Base-by-base conservation (phyloP, 30 jellyfish, hydroid and myxozoan genomes). In the Cassiopea andromeda region DNA sequence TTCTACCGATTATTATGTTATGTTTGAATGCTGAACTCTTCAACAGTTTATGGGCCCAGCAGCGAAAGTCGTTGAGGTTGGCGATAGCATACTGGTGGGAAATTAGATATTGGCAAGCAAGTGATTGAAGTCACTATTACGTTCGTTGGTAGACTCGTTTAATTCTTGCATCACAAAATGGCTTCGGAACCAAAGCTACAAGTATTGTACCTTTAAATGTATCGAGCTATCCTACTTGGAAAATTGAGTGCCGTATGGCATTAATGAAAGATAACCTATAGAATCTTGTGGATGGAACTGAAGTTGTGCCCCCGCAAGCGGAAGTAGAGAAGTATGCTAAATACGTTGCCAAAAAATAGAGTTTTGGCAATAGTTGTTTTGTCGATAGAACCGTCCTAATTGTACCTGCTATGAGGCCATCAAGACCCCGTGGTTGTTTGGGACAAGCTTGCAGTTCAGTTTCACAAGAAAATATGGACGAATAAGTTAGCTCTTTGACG, bases 341-440 rank as follows among this genome's bases (percentile, higher is more conserved):
- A 58, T 86, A 12, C 66, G 70, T 44, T 45, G 69, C 79, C 60
- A 68, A 85, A 88, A 61, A 89, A 88, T 47, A 46, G 66, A 15
- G 95, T 93, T 19, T 67, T 78, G 78, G 88, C 92, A 19, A 88
- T 49, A 6, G 64, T 88, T 72, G 95, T 80, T 27, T 1, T 88
- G 78, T 78, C 93, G 44, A 49, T 78, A 60, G 95, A 88, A 48
- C 93, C 93, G 60, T 38, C 79, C 46, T 46, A 78, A 16, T 67
- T 81, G 70, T 81, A 81, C 73, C 69, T 66, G 48, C 70, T 81
- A 6, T 82, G 90, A 58, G 97, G 85, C 38, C 97, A 96, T 45
- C 91, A 89, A 18, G 94, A 83, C 58, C 94, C 97, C 7, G 91
- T 61, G 12, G 94, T 19, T 0, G 97, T 90, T 3, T 83, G 94